Percentiles rank a stretch among this genome's conserved stretches.
These are phyloP conservation scores for Sebastes cheni DNA, from an alignment of 2,797 vertebrate genomes.

Conservation along the genomic window DNA sequence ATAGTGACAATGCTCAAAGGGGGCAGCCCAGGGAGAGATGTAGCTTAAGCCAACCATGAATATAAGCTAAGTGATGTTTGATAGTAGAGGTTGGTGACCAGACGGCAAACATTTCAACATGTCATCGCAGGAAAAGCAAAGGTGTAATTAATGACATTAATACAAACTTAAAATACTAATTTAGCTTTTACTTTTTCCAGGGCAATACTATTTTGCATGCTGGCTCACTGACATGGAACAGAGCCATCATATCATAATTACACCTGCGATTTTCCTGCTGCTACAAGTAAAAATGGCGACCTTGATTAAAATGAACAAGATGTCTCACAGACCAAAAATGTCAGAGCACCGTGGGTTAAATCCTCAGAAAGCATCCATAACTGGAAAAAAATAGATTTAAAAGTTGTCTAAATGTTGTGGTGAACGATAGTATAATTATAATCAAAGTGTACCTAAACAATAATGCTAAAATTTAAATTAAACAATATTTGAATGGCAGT, in stretches of 20 bases:
- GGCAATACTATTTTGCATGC: not conserved
- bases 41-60: not conserved
- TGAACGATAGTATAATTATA: not conserved
- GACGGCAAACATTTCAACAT: not conserved
- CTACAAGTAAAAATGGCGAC: not conserved
- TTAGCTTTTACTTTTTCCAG: not conserved
- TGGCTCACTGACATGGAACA: not conserved
- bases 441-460: not conserved
- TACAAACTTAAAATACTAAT: not conserved
- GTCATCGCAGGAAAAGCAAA: not conserved
- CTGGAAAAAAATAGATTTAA: not conserved
- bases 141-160: not conserved
- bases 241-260: not conserved
- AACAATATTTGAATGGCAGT: not conserved
- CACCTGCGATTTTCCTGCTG: not conserved
- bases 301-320: not conserved
- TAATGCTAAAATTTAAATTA: not conserved
- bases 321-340: not conserved
- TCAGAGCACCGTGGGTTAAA: not conserved
- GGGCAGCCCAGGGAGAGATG: not conserved
- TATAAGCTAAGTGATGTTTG: not conserved
- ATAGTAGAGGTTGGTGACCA: not conserved
- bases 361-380: not conserved
- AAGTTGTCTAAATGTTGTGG: not conserved
- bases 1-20: conserved; percentile 1